A percentile compares a stretch with the other conserved stretches of the same genome.
Conservation (phyloP, 1,140 invertebrate genomes). For the Muscidifurax raptorellus region DNA sequence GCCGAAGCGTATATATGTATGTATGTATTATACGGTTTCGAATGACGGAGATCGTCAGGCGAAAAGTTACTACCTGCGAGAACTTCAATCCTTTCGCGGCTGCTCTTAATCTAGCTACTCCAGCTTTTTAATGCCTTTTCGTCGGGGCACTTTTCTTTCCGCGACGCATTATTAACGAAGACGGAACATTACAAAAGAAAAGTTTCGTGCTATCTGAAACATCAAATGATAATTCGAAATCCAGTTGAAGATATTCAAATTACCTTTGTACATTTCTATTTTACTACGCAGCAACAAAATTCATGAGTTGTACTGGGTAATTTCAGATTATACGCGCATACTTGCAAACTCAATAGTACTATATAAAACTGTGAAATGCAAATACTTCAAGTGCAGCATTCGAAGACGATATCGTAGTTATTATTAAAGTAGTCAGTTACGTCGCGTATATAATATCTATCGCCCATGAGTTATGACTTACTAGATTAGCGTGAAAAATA, state of each 20-base stretch:
- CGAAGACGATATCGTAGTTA: no score
- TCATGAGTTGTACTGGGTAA: no score
- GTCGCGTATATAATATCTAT: neutral
- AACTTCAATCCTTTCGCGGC: neutral
- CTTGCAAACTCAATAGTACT: neutral
- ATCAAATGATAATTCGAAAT: neutral
- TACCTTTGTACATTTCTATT: no score
- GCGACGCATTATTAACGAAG: constrained; percentile 18
- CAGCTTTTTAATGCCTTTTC: neutral
- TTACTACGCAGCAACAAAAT: no score
- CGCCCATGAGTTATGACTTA: neutral
- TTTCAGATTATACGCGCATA: neutral
- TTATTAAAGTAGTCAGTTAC: neutral
- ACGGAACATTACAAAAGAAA: constrained; percentile 5
- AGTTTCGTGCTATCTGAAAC: neutral
- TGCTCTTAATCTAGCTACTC: neutral
- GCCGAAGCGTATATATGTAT: neutral
- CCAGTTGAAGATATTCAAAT: no score
- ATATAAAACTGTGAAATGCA: no score
- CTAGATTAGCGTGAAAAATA: neutral
- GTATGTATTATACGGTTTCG: neutral
- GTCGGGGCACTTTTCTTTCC: constrained; percentile 6
- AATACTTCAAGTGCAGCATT: no score
- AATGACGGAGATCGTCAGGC: neutral
- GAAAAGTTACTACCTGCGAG: constrained; percentile 22